Evolutionary conservation across 2,113 vertebrate species (phyloP).

Genomic region (Clarias batrachus): DNA sequence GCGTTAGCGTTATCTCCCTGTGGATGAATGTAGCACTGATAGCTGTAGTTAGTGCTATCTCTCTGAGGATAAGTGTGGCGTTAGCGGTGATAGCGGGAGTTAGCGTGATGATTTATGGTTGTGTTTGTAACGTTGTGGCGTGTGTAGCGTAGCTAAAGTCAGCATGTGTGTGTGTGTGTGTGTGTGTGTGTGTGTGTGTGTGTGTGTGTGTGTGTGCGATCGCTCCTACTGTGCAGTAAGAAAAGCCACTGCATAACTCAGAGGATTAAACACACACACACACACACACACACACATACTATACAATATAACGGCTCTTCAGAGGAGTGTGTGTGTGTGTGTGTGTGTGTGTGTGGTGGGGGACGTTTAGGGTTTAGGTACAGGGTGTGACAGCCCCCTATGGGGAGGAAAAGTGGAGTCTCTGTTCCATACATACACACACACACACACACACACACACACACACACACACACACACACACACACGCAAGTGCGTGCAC

Average conservation of each 20-base stretch:
- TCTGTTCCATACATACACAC: constrained; percentile 37
- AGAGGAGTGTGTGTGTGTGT: constrained; percentile 27
- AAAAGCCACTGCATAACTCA: constrained; percentile 53
- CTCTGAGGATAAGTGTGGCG: constrained; percentile 27
- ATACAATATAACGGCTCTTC: constrained; percentile 25
- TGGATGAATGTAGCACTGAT: neutral
- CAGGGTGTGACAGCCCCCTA: constrained; percentile 52
- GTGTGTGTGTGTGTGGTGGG: constrained; percentile 40
- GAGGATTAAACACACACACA: constrained; percentile 50
- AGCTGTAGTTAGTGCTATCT: neutral
- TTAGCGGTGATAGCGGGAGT: neutral
- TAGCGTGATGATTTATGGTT: constrained; percentile 35
- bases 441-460: constrained; percentile 11
- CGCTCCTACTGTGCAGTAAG: constrained; percentile 48
- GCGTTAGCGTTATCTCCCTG: neutral
- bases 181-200: too few relatives aligned
- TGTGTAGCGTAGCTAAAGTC: constrained; percentile 50
- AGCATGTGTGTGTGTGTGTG: constrained; percentile 22
- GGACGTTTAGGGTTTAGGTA: constrained; percentile 50
- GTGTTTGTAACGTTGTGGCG: constrained; percentile 30
- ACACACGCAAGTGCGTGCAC: constrained; percentile 8
- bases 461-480: neutral
- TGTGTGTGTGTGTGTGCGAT: constrained; percentile 26
- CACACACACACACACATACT: constrained; percentile 19
- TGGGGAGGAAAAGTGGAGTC: constrained; percentile 51